phyloP scores from a whole-genome alignment of 2,888 invertebrate genomes.

The Caenorhabditis sp. region DNA sequence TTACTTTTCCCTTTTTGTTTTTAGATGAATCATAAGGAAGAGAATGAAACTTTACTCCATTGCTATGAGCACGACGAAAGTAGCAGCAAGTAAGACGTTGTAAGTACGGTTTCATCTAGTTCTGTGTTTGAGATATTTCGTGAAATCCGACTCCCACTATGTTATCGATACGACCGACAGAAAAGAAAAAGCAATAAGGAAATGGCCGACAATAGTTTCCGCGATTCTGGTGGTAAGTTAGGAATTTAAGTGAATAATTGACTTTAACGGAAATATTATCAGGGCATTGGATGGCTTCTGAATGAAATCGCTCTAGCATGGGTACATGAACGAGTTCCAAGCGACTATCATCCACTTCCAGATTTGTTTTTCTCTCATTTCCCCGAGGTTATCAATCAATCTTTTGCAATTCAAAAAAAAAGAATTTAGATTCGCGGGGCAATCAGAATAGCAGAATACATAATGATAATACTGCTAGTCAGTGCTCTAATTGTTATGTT shows the following conservation, averaged over 20 bases:
- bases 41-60: constrained; percentile 46
- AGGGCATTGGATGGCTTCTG: constrained; percentile 71
- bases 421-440: constrained; percentile 67
- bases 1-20: not conserved
- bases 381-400: no score
- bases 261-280: not conserved
- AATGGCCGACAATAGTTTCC: constrained; percentile 64
- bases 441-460: constrained; percentile 73
- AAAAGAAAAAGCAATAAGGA: constrained; percentile 45
- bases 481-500: constrained; percentile 68
- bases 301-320: constrained; percentile 76
- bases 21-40: constrained; percentile 12
- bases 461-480: constrained; percentile 71
- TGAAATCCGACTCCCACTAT: constrained; percentile 28
- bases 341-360: constrained; percentile 71
- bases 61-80: constrained; percentile 52
- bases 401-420: no score
- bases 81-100: constrained; percentile 40
- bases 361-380: constrained; percentile 75
- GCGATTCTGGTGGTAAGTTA: constrained; percentile 61
- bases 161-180: constrained; percentile 31
- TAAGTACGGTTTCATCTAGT: no score
- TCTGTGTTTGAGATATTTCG: constrained; percentile 48
- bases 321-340: constrained; percentile 77
- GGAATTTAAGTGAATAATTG: no score